A percentile compares a stretch with the other conserved stretches of the same genome.
Conservation (phyloP, 2,888 invertebrate genomes). For the Cabera pusaria region DNA sequence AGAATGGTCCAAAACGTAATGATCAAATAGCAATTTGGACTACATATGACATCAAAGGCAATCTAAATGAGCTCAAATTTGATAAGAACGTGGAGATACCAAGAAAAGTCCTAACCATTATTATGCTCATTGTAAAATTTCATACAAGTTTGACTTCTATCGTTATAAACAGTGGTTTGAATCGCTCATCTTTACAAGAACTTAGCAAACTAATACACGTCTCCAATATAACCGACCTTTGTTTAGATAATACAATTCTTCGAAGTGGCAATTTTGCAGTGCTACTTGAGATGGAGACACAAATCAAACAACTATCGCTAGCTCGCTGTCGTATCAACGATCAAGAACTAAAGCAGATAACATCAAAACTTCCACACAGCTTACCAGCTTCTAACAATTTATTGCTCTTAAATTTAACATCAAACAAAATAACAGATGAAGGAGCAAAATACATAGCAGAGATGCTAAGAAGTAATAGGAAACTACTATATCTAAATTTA, state of each 20-base stretch:
- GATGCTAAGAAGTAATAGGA: slow-evolving; percentile 49
- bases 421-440: slow-evolving; percentile 55
- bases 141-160: slow-evolving; percentile 39
- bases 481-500: slow-evolving; percentile 54
- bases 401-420: slow-evolving; percentile 49
- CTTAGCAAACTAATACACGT: slow-evolving; percentile 42
- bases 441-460: slow-evolving; percentile 48
- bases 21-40: too few species aligned
- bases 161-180: slow-evolving; percentile 43
- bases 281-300: slow-evolving; percentile 38
- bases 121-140: slow-evolving; percentile 44
- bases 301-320: slow-evolving; percentile 49
- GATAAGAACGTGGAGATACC: slow-evolving; percentile 42
- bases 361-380: slow-evolving; percentile 37
- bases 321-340: slow-evolving; percentile 55
- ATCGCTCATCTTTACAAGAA: slow-evolving; percentile 44
- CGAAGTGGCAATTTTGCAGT: slow-evolving; percentile 47
- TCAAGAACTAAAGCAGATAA: slow-evolving; percentile 40
- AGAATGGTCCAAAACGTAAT: too few species aligned
- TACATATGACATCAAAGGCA: slow-evolving; percentile 36
- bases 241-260: slow-evolving; percentile 46
- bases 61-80: slow-evolving; percentile 48
- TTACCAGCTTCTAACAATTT: slow-evolving; percentile 47
- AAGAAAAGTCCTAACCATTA: slow-evolving; percentile 41
- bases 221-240: slow-evolving; percentile 53